Percentiles rank a stretch among this genome's conserved stretches.
phyloP scores from a whole-genome alignment of 2,113 vertebrate genomes.

The Scytalopus superciliaris region DNA sequence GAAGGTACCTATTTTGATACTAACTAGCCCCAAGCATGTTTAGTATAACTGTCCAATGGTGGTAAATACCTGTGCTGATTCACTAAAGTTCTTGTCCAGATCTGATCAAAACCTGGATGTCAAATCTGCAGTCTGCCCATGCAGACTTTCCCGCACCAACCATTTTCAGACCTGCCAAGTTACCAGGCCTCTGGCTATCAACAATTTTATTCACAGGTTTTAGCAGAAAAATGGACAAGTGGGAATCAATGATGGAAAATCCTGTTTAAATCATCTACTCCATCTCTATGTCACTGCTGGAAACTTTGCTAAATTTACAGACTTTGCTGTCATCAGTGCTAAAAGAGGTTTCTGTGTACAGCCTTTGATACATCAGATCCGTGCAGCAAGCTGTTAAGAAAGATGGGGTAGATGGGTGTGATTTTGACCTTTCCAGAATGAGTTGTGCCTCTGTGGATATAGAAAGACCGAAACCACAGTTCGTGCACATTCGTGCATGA shows the following conservation, averaged over 20 bases:
- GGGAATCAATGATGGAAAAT: conserved; percentile 19
- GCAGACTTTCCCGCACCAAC: conserved; percentile 16
- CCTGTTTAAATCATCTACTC: neutral
- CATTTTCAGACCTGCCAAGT: conserved; percentile 30
- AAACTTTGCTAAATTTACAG: conserved; percentile 43
- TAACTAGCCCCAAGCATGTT: conserved; percentile 33
- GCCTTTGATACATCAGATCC: neutral
- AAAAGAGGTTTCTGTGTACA: conserved; percentile 19
- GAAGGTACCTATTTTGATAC: conserved; percentile 14
- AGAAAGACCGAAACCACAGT: neutral
- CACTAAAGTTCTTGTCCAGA: conserved; percentile 47
- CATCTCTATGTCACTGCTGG: neutral
- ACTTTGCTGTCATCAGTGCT: conserved; percentile 33
- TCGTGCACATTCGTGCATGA: neutral
- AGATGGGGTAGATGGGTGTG: neutral
- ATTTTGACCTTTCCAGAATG: conserved; percentile 32
- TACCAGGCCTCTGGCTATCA: conserved; percentile 30
- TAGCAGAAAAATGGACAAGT: conserved; percentile 32
- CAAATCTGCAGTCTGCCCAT: conserved; percentile 21
- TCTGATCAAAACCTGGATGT: conserved; percentile 41
- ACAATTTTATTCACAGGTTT: conserved; percentile 14
- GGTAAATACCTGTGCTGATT: conserved; percentile 39
- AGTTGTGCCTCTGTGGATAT: neutral
- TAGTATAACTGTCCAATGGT: conserved; percentile 12
- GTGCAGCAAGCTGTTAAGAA: conserved; percentile 30